These are phyloP conservation scores for Oscheius sp. DNA, from an alignment of 2,888 invertebrate genomes.

Conservation along the genomic window DNA sequence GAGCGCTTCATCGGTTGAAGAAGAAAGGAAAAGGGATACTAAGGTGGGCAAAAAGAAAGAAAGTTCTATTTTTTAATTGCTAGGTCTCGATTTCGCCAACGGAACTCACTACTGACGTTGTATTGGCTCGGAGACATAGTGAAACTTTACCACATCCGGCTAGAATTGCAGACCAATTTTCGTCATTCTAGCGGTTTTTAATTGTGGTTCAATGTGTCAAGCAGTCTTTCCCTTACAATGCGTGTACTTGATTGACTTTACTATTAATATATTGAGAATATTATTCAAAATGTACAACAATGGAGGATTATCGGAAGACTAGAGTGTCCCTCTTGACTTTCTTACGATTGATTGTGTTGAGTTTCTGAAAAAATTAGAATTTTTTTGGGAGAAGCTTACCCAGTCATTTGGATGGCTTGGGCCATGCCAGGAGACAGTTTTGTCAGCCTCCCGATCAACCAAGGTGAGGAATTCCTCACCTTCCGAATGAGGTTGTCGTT, in stretches of 20 bases:
- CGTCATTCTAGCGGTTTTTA: slow-evolving; percentile 25
- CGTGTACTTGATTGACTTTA: slow-evolving; percentile 21
- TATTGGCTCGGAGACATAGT: slow-evolving; percentile 45
- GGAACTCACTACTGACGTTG: slow-evolving; percentile 40
- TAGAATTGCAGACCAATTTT: slow-evolving; percentile 22
- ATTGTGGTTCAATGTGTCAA: slow-evolving; percentile 18
- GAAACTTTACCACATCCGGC: slow-evolving; percentile 25
- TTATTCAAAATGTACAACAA: background rate
- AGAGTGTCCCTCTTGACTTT: background rate
- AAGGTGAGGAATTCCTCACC: slow-evolving; percentile 16
- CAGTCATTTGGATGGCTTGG: background rate
- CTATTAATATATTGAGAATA: background rate
- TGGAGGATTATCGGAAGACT: too few species aligned
- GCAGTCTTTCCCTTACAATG: slow-evolving; percentile 21
- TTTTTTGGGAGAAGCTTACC: background rate
- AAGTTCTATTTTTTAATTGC: too few species aligned
- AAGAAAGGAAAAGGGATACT: slow-evolving; percentile 5
- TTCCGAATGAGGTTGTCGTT: background rate
- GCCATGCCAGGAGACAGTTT: slow-evolving; percentile 20
- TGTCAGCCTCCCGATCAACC: slow-evolving; percentile 14
- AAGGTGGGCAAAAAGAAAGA: background rate
- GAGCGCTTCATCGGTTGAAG: slow-evolving; percentile 4
- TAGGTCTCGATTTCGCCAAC: slow-evolving; percentile 38
- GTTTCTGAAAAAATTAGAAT: background rate
- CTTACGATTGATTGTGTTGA: slow-evolving; percentile 2